Conservation (phyloP, 92 coral and sea anemone genomes). For the Porites cylindrica region DNA sequence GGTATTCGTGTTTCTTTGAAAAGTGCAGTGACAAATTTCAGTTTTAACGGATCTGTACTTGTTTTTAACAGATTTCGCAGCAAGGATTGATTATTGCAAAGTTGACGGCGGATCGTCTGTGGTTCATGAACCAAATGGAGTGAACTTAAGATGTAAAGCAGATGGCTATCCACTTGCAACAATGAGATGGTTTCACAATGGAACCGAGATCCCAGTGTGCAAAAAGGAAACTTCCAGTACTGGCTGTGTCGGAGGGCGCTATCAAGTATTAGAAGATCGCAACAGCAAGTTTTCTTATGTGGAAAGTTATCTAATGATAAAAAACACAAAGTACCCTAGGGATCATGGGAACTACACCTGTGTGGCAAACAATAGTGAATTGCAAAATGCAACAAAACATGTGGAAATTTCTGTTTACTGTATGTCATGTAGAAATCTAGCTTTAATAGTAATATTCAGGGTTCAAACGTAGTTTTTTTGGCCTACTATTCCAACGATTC, state of each 20-base stretch:
- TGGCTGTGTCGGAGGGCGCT: neutral
- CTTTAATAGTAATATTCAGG: no score
- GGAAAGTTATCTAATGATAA: neutral
- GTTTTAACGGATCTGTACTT: neutral
- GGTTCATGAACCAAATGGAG: neutral
- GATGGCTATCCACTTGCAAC: conserved; percentile 8
- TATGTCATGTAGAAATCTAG: conserved; percentile 19
- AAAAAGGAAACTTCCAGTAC: neutral
- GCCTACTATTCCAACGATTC: no score
- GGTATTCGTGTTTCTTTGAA: neutral
- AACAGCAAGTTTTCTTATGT: neutral
- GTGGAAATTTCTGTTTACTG: conserved; percentile 22
- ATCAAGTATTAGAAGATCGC: neutral
- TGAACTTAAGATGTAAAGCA: neutral
- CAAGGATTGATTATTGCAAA: neutral
- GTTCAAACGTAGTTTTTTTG: no score
- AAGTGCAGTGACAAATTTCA: neutral
- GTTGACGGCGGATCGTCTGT: neutral
- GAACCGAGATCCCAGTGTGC: neutral
- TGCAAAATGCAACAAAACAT: neutral
- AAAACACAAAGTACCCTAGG: conserved; percentile 14
- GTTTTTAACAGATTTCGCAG: neutral
- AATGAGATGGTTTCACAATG: conserved; percentile 23
- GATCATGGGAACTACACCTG: conserved; percentile 72
- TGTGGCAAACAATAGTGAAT: conserved; percentile 48